Evolutionary conservation across 2,888 invertebrate species (phyloP).

Genomic region (Euzophera pinguis): DNA sequence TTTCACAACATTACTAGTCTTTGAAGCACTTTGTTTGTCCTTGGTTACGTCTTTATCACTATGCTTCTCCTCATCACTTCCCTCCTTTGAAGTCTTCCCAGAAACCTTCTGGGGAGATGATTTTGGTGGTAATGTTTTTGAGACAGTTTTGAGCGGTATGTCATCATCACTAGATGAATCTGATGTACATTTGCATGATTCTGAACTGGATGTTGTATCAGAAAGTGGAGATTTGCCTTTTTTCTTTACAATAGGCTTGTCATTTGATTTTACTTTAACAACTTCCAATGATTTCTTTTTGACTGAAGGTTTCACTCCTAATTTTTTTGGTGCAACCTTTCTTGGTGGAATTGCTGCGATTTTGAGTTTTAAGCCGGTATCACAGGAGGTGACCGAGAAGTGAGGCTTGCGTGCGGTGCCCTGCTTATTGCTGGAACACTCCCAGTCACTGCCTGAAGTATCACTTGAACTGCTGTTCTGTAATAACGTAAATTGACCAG

Average conservation of each 20-base stretch:
- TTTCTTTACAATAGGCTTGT: constrained; percentile 34
- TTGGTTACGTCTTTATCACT: constrained; percentile 54
- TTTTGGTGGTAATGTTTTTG: constrained; percentile 56
- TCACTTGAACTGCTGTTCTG: constrained; percentile 67
- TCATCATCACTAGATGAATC: constrained; percentile 72
- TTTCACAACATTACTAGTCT: constrained; percentile 47
- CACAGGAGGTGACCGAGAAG: constrained; percentile 82
- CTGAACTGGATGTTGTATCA: constrained; percentile 70
- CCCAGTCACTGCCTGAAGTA: constrained; percentile 69
- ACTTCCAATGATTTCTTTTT: constrained; percentile 55
- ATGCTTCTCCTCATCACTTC: constrained; percentile 54
- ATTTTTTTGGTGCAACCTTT: constrained; percentile 55
- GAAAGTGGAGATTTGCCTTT: constrained; percentile 51
- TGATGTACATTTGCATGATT: constrained; percentile 72
- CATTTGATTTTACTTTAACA: constrained; percentile 35
- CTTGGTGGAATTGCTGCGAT: constrained; percentile 81
- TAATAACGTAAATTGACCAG: constrained; percentile 26
- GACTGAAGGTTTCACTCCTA: constrained; percentile 48
- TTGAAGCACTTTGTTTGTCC: constrained; percentile 54
- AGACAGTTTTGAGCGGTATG: constrained; percentile 63
- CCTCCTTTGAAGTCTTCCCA: constrained; percentile 41
- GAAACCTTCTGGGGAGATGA: constrained; percentile 45
- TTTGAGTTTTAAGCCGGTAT: constrained; percentile 80
- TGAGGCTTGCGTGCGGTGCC: constrained; percentile 62
- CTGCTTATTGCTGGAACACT: constrained; percentile 58